phyloP scores from a whole-genome alignment of 2,113 vertebrate genomes.

The Grallaria varia region DNA sequence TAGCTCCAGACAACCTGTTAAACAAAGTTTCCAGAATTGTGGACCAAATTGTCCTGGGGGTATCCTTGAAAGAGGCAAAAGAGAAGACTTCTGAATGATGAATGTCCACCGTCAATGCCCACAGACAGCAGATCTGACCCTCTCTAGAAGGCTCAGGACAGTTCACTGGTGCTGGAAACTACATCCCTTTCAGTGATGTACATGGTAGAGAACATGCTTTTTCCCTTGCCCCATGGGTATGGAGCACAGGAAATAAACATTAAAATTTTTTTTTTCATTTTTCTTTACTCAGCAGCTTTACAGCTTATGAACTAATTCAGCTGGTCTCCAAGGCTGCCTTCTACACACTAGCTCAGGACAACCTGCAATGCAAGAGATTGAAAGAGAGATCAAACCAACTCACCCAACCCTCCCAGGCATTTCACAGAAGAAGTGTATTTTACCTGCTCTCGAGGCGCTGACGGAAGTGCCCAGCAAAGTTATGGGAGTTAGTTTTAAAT shows the following conservation, averaged over 20 bases:
- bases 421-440: not conserved
- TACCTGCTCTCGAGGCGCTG: not conserved
- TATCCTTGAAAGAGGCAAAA: not conserved
- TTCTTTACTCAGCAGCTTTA: not conserved
- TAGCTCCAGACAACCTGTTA: not conserved
- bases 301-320: not conserved
- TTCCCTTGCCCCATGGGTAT: not conserved
- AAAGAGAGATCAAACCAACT: not conserved
- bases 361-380: not conserved
- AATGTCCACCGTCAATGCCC: not conserved
- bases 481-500: not conserved
- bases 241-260: not conserved
- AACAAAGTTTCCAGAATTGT: not conserved
- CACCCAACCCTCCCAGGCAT: not conserved
- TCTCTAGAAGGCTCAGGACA: not conserved
- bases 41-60: not conserved
- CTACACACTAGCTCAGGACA: not conserved
- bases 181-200: not conserved
- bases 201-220: not conserved
- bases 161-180: not conserved
- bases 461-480: not conserved
- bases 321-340: not conserved
- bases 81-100: not conserved
- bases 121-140: not conserved
- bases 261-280: not conserved